phyloP scores from a whole-genome alignment of 2,797 vertebrate genomes.

The Gephyroberyx darwinii region DNA sequence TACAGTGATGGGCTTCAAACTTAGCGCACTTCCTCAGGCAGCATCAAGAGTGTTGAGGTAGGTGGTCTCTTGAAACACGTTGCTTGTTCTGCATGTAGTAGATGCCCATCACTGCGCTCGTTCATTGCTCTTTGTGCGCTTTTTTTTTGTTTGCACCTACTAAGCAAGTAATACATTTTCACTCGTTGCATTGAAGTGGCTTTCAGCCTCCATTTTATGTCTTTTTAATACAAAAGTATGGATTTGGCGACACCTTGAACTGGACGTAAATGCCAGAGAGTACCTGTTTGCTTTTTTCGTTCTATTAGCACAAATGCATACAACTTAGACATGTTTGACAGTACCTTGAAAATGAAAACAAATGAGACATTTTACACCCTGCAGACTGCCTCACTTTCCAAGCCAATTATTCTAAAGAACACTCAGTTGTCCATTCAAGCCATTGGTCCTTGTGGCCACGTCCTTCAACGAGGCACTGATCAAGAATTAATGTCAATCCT shows the following conservation, averaged over 20 bases:
- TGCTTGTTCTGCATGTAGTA: too few relatives aligned
- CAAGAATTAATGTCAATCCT: not conserved
- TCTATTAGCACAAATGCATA: not conserved
- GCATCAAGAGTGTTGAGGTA: too few relatives aligned
- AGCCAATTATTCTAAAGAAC: not conserved
- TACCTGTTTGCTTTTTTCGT: constrained; percentile 16
- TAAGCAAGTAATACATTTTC: too few relatives aligned
- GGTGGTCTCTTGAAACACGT: too few relatives aligned
- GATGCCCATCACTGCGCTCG: too few relatives aligned
- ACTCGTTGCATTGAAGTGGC: too few relatives aligned
- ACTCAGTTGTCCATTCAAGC: constrained; percentile 19
- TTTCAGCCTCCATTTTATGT: not conserved
- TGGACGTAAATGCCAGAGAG: not conserved
- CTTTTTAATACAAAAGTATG: constrained; percentile 4
- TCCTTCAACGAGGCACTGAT: constrained; percentile 7
- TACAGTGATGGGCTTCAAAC: too few relatives aligned
- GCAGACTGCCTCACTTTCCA: not conserved
- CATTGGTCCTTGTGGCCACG: not conserved
- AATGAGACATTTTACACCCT: not conserved
- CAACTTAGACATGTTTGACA: not conserved
- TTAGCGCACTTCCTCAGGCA: too few relatives aligned
- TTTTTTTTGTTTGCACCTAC: too few relatives aligned
- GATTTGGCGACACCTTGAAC: not conserved
- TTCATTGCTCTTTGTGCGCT: too few relatives aligned
- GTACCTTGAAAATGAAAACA: constrained; percentile 5